Conservation (phyloP, 2,113 vertebrate species). For the Colossoma macropomum region DNA sequence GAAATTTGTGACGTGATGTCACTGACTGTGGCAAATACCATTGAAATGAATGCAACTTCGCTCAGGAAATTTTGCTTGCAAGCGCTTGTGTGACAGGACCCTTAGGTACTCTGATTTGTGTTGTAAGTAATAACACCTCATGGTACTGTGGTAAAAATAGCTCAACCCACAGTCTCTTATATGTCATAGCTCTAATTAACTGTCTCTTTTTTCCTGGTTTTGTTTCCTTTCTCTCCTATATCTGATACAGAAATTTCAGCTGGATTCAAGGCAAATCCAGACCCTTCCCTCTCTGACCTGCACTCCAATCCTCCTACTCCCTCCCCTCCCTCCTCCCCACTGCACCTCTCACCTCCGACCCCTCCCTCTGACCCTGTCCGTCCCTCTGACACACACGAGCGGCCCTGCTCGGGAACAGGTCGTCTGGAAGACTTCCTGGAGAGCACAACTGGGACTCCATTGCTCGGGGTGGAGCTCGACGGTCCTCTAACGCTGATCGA, state of each 20-base stretch:
- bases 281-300: slow-evolving; percentile 75
- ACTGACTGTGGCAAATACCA: too few relatives aligned
- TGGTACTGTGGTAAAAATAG: too few relatives aligned
- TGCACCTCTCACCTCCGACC: slow-evolving; percentile 61
- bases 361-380: slow-evolving; percentile 58
- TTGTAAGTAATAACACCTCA: too few relatives aligned
- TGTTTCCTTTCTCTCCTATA: background rate
- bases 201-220: background rate
- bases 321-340: slow-evolving; percentile 63
- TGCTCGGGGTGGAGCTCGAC: slow-evolving; percentile 84
- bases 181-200: background rate
- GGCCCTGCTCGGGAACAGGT: slow-evolving; percentile 66
- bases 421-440: slow-evolving; percentile 95
- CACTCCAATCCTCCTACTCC: slow-evolving; percentile 72
- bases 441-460: slow-evolving; percentile 86
- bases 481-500: slow-evolving; percentile 89
- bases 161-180: too few relatives aligned
- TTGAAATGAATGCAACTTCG: too few relatives aligned
- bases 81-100: too few relatives aligned
- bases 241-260: slow-evolving; percentile 70
- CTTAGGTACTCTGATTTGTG: too few relatives aligned
- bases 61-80: too few relatives aligned
- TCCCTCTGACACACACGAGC: slow-evolving; percentile 30
- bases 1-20: too few relatives aligned
- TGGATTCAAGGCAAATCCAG: slow-evolving; percentile 75